Evolutionary conservation across 1,140 invertebrate species (phyloP), one percentile per base, ranked within the genome.

Genomic region (Heliconius congener): DNA sequence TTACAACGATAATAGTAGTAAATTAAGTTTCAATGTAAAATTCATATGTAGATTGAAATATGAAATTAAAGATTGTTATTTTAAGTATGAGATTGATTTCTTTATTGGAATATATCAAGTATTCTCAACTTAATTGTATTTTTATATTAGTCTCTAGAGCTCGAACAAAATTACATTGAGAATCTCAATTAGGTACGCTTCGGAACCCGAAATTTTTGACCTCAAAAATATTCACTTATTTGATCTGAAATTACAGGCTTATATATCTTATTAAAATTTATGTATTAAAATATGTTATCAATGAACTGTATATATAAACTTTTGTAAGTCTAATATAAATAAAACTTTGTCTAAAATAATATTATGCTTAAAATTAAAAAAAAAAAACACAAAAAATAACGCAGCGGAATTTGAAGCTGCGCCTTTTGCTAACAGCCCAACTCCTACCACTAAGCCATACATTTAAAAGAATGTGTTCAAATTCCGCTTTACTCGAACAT

Each of bases 101-200:
- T 66, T 66, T 66, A 66, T 66, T 66, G 27, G 60, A 66, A 30
- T 66, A 66, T 66, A 66, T 23, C 23, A 66, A 66, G 23, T 66
- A 66, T 66, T 66, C 60, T 66, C 23, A 66, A 66, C 60, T 66
- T 66, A 66, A 66, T 66, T 66, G 30, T 66, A 66, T 66, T 66
- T 30, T 66, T 66, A 66, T 66, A 66, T 66, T 66, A 11, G 60
- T 66, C 60, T 66, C 60, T 27, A 66, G 60, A 66, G 60, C 11
- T 66, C 60, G 60, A 66, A 66, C 60, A 66, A 66, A 66, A 66
- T 66, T 30, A 66, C 60, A 66, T 30, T 27, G 60, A 66, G 23
- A 66, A 66, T 66, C 60, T 66, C 60, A 66, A 66, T 66, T 66
- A 66, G 60, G 23, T 27, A 66, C 60, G 60, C 60, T 66, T 30